Conservation (phyloP, 35 echinoderm and acorn worm species). For the Chiridota heheva region DNA sequence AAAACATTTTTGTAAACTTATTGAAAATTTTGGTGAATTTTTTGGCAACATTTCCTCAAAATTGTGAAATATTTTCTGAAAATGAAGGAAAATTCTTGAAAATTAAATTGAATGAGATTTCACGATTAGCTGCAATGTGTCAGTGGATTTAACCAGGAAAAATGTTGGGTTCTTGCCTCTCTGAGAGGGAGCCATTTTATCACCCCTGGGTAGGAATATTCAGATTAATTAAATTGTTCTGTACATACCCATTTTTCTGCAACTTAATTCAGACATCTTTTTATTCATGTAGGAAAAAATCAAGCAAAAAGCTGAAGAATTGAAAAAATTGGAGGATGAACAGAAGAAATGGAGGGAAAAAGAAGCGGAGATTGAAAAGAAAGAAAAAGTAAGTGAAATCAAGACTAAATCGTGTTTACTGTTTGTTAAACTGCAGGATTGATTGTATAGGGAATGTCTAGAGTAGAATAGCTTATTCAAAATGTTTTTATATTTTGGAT, state of each 20-base stretch:
- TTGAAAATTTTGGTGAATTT: no score
- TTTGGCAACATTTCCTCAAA: no score
- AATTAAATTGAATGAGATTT: no score
- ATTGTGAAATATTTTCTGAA: no score
- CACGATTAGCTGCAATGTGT: no score
- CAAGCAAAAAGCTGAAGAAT: constrained; percentile 12
- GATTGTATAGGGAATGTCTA: neutral
- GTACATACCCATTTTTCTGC: neutral
- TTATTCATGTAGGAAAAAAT: constrained; percentile 32
- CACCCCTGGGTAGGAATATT: no score
- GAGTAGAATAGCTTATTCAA: neutral
- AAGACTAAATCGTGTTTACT: neutral
- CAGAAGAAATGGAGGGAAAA: constrained; percentile 72
- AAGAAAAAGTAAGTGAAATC: constrained; percentile 61
- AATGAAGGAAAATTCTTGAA: no score
- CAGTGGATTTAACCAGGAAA: no score
- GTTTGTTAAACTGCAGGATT: neutral
- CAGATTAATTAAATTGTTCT: neutral
- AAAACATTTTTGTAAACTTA: no score
- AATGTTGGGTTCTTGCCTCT: no score
- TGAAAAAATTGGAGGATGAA: constrained; percentile 62
- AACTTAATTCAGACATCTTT: neutral
- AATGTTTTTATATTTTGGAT: neutral
- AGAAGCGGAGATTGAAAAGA: constrained; percentile 70
- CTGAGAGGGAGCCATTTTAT: no score